These are phyloP conservation scores for Drosophila tsacasi DNA, from an alignment of 1,140 invertebrate genomes.

Conservation along the genomic window DNA sequence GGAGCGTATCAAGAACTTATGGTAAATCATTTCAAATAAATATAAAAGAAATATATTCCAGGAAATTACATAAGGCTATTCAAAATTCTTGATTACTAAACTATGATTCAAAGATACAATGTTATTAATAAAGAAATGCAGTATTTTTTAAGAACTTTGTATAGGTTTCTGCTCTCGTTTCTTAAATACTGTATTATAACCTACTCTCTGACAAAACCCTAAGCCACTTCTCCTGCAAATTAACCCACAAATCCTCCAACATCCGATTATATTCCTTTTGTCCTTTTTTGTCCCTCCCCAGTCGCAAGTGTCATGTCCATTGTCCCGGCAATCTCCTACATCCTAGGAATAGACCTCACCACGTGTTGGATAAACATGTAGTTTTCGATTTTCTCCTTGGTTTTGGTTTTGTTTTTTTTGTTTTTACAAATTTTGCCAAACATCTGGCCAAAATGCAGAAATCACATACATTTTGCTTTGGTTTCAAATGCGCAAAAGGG, in stretches of 20 bases:
- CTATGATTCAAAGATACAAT: not conserved
- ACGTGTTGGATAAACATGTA: constrained; percentile 63
- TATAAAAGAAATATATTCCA: not conserved
- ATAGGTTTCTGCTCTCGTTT: not conserved
- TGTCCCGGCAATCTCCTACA: constrained; percentile 8
- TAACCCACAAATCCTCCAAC: constrained; percentile 29
- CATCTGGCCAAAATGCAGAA: constrained; percentile 50
- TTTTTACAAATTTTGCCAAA: constrained; percentile 25
- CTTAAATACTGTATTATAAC: no score
- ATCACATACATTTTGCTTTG: constrained; percentile 59
- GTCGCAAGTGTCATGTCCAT: constrained; percentile 58
- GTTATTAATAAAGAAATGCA: no score
- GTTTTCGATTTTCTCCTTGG: constrained; percentile 25
- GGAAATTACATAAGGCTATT: no score
- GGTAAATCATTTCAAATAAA: not conserved
- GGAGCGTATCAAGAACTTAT: not conserved
- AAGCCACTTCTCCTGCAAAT: constrained; percentile 30
- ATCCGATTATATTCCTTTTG: constrained; percentile 26
- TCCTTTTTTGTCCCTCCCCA: constrained; percentile 18
- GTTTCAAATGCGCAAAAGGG: constrained; percentile 54
- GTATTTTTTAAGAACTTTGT: not conserved
- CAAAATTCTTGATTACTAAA: no score
- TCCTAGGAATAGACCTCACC: constrained; percentile 37
- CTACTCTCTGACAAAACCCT: not conserved
- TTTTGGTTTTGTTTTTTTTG: constrained; percentile 1